These are phyloP conservation scores for Larimichthys crocea DNA, from an alignment of 2,113 vertebrate genomes.

Conservation along the genomic window DNA sequence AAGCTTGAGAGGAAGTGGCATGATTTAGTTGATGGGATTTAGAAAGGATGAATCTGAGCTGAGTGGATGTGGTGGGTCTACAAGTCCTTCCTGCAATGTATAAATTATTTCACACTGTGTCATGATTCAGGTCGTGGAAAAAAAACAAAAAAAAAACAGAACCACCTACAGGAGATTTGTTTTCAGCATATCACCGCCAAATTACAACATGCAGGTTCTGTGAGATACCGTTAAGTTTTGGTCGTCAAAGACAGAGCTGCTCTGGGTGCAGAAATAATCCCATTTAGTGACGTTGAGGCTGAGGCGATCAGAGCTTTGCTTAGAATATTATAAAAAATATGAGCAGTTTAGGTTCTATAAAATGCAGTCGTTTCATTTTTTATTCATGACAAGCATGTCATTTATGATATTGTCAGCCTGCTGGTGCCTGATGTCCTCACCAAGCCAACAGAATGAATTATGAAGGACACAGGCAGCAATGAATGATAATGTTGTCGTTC, in stretches of 20 bases:
- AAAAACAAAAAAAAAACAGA: background rate
- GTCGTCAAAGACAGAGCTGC: background rate
- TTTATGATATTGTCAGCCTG: background rate
- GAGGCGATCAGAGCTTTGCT: background rate
- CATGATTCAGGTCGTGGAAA: background rate
- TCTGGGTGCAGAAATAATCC: background rate
- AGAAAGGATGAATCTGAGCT: constrained; percentile 41
- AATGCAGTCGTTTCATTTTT: background rate
- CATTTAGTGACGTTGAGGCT: background rate
- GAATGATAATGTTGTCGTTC: too few relatives aligned
- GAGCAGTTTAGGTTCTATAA: background rate
- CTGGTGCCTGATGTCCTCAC: background rate
- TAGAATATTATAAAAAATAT: background rate
- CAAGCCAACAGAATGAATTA: background rate
- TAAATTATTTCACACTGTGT: constrained; percentile 52
- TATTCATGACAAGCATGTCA: background rate
- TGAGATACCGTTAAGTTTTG: background rate
- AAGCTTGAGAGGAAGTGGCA: constrained; percentile 63
- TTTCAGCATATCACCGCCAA: background rate
- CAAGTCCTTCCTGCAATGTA: constrained; percentile 38
- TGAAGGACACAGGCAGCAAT: background rate
- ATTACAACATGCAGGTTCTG: background rate
- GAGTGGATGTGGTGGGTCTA: constrained; percentile 36
- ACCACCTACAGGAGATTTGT: constrained; percentile 6
- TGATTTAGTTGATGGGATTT: constrained; percentile 65